Evolutionary conservation across 2,113 vertebrate species (phyloP).

Genomic region (Cromileptes altivelis): DNA sequence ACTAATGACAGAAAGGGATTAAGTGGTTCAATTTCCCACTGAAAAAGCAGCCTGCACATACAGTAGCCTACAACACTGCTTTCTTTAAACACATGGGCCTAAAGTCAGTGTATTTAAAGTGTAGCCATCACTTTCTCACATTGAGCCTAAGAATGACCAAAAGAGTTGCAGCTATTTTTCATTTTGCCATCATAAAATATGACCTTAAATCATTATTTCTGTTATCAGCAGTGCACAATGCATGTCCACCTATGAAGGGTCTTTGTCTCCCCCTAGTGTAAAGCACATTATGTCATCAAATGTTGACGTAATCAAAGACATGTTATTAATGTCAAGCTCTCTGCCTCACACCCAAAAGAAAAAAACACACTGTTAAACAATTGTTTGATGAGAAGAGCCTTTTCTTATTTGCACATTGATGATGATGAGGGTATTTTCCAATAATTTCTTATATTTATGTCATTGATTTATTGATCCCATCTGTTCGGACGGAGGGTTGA

Average conservation of each 20-base stretch:
- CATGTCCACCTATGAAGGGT: conserved; percentile 59
- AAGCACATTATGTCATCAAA: conserved; percentile 55
- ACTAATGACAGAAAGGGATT: not conserved
- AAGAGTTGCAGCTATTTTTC: not conserved
- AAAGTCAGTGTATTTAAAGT: not conserved
- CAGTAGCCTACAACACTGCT: not conserved
- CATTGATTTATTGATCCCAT: conserved; percentile 7
- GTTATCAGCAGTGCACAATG: conserved; percentile 4
- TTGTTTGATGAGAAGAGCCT: not conserved
- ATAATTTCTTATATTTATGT: not conserved
- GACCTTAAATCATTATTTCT: conserved; percentile 50
- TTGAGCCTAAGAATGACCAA: not conserved
- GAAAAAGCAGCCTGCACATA: not conserved
- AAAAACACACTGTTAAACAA: not conserved
- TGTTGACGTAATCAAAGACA: conserved; percentile 40
- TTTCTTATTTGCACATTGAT: not conserved
- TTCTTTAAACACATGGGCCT: not conserved
- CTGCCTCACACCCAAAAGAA: not conserved
- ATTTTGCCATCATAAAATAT: conserved; percentile 23
- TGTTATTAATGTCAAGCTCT: not conserved
- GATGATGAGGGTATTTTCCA: not conserved
- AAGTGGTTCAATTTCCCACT: not conserved
- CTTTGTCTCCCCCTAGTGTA: conserved; percentile 84
- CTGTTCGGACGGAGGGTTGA: conserved; percentile 7
- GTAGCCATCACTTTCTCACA: not conserved